Conservation (phyloP, 1,140 invertebrate species). For the Tetraneura akinire region DNA sequence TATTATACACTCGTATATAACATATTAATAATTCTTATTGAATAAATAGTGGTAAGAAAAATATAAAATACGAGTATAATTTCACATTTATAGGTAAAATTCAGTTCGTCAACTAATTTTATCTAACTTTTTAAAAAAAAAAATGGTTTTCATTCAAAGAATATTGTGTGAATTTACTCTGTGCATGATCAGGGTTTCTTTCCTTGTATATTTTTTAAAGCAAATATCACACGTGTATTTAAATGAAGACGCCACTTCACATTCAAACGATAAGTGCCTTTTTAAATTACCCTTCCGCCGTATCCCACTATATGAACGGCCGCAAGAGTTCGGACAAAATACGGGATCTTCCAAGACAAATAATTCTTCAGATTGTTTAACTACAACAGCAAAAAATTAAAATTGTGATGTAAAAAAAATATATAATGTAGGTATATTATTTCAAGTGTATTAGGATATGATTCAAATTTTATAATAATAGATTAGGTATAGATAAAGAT, state of each 20-base stretch:
- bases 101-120: too few relatives aligned
- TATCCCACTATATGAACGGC: conserved; percentile 55
- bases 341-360: conserved; percentile 14
- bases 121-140: too few relatives aligned
- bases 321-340: conserved; percentile 55
- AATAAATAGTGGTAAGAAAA: too few relatives aligned
- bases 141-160: not conserved
- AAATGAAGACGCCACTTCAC: conserved; percentile 61
- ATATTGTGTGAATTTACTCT: conserved; percentile 22
- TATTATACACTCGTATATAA: too few relatives aligned
- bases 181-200: conserved; percentile 13
- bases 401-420: too few relatives aligned
- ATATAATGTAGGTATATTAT: too few relatives aligned
- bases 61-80: too few relatives aligned
- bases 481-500: too few relatives aligned
- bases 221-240: conserved; percentile 56
- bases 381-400: not conserved
- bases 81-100: too few relatives aligned
- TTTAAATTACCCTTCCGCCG: conserved; percentile 60
- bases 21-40: too few relatives aligned
- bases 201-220: conserved; percentile 33
- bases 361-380: not conserved
- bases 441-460: too few relatives aligned
- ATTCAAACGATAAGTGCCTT: conserved; percentile 63
- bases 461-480: too few relatives aligned